Percentiles rank a stretch among this genome's conserved stretches.
Conservation (phyloP, 64 coral and sea anemone species). For the Dendronephthya gigantea region DNA sequence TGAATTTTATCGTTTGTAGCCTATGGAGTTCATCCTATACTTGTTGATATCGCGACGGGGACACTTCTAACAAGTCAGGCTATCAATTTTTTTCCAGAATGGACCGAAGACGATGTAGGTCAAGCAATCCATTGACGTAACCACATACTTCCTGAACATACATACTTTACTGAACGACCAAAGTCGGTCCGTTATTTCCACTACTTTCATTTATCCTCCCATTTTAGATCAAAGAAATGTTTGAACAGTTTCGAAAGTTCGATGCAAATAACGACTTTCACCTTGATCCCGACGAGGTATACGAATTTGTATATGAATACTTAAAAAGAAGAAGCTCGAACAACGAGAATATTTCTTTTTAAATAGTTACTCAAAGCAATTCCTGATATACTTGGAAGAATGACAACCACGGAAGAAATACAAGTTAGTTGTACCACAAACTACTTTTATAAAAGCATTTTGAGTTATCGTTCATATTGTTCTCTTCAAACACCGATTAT, state of each 20-base stretch:
- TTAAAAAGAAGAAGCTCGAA: too few species aligned
- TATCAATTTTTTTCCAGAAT: constrained; percentile 5
- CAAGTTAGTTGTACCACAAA: constrained; percentile 31
- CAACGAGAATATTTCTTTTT: not conserved
- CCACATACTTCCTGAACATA: too few species aligned
- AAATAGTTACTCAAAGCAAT: constrained; percentile 71
- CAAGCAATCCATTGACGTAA: not conserved
- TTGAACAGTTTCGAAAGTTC: constrained; percentile 59
- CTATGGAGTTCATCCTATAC: constrained; percentile 2
- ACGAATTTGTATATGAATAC: too few species aligned
- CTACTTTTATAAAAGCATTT: not conserved
- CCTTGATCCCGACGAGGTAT: constrained; percentile 81
- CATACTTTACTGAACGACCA: too few species aligned
- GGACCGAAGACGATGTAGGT: constrained; percentile 6
- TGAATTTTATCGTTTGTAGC: not conserved
- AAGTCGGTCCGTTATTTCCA: too few species aligned
- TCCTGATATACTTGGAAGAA: constrained; percentile 77
- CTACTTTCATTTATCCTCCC: too few species aligned
- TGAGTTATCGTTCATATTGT: too few species aligned
- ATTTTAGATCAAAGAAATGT: constrained; percentile 74
- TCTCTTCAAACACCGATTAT: not conserved
- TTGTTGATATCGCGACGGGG: not conserved
- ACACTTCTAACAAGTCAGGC: not conserved
- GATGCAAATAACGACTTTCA: constrained; percentile 66
- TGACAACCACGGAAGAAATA: constrained; percentile 94